A percentile compares a stretch with the other conserved stretches of the same genome.
Conservation (phyloP, 2,888 invertebrate genomes). For the Clitarchus hookeri region DNA sequence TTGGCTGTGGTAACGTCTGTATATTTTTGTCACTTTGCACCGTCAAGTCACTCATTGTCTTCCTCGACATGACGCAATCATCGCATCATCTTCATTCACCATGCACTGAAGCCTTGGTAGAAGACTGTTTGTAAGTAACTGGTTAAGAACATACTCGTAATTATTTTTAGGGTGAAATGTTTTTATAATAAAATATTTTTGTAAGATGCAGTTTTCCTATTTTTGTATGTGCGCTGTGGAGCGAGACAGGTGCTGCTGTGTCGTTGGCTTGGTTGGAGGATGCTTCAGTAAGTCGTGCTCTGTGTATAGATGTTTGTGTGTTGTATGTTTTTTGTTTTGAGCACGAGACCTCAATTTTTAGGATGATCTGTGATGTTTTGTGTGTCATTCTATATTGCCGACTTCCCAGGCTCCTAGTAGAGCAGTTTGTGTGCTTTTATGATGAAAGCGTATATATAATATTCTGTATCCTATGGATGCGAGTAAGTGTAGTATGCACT, state of each 20-base stretch:
- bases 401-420: not conserved
- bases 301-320: too few relatives aligned
- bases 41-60: not conserved
- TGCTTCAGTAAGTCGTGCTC: too few relatives aligned
- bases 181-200: too few relatives aligned
- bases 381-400: not conserved
- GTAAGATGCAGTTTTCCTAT: not conserved
- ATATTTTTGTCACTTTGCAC: not conserved
- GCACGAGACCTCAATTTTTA: not conserved
- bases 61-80: not conserved
- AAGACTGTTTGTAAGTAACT: not conserved
- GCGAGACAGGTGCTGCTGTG: not conserved
- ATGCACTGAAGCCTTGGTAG: not conserved
- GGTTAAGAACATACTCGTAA: not conserved
- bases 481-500: not conserved
- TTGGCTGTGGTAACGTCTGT: not conserved
- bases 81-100: slow-evolving; percentile 1
- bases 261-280: too few relatives aligned
- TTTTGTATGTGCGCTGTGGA: not conserved
- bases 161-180: not conserved
- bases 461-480: slow-evolving; percentile 5
- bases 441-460: not conserved
- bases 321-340: not conserved
- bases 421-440: not conserved
- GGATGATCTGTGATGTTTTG: not conserved